Evolutionary conservation across 2,888 invertebrate species (phyloP), one percentile per base, ranked within the genome.

Genomic region (Drosophila anomalata): DNA sequence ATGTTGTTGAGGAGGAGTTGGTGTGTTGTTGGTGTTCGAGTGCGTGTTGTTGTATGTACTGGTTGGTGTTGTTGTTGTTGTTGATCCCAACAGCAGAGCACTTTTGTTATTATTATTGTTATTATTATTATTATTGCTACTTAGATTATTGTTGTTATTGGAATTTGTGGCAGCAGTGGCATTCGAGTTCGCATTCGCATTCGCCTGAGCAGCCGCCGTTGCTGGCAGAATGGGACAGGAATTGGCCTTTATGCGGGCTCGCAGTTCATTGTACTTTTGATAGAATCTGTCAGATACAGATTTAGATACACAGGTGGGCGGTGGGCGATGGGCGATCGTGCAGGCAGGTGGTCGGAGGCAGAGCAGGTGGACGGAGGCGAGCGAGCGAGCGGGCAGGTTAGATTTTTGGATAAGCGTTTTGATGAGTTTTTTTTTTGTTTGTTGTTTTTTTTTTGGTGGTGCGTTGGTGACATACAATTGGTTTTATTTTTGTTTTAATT

Each of bases 231-330:
- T 94, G 86, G 96, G 95, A 92, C 95, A 96, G 93, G 96, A 96
- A 89, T 95, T 95, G 91, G 96, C 96, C 94, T 96, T 96, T 93
- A 97, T 96, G 93, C 96, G 95, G 92, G 96, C 96, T 92, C 95
- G 95, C 93, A 96, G 94, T 94, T 96, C 96, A 93, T 95, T 94
- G 93, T 96, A 96, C 93, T 96, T 95, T 93, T 96, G 95, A 95
- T 96, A 96, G 95, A 96, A 97, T 95, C 96, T 97, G 79, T 60
- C 46, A 8, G 53, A 22, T 58, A 44, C 56, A 29, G 61, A 11
- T 33, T 14, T 31, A 36, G 29, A 11, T 41, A 29, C 42, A 33
- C 39, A 39, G 36, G 39, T 14, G 39, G 39, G 14, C 39, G 39
- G 8, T 24, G 56, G 39, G 17, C 66, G 22, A 24, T 24, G 22